A percentile compares a stretch with the other conserved stretches of the same genome.
Evolutionary conservation across 2,113 vertebrate genomes (phyloP).

Genomic region (Dipodomys ordii): DNA sequence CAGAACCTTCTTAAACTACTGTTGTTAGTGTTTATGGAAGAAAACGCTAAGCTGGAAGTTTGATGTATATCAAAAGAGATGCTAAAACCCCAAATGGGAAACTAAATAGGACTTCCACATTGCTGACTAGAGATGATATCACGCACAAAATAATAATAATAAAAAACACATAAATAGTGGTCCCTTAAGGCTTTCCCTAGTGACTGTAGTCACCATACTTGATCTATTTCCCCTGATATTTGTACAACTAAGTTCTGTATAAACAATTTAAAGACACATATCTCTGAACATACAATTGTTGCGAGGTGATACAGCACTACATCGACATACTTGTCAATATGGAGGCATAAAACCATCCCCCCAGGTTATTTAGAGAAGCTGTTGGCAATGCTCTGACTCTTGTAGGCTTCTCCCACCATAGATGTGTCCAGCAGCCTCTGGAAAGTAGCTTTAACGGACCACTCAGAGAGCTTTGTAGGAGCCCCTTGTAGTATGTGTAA

Average conservation of each 20-base stretch:
- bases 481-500: too few relatives aligned
- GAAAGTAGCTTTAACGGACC: not conserved
- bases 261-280: too few relatives aligned
- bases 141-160: not conserved
- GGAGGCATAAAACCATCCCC: not conserved
- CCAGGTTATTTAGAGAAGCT: not conserved
- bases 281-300: not conserved
- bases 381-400: not conserved
- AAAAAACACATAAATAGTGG: not conserved
- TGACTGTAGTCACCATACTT: too few relatives aligned
- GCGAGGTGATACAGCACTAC: not conserved
- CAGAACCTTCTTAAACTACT: not conserved
- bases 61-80: not conserved
- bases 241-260: not conserved
- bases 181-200: not conserved
- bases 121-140: not conserved
- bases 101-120: not conserved
- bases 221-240: too few relatives aligned
- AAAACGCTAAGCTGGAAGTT: not conserved
- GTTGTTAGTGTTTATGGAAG: not conserved
- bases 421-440: not conserved
- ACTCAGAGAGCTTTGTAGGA: not conserved
- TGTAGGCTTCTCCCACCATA: fast-evolving
- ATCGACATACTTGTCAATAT: not conserved
- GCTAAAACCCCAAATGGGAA: not conserved